Conservation (phyloP, 2,888 invertebrate genomes). For the Cephalotes varians region DNA sequence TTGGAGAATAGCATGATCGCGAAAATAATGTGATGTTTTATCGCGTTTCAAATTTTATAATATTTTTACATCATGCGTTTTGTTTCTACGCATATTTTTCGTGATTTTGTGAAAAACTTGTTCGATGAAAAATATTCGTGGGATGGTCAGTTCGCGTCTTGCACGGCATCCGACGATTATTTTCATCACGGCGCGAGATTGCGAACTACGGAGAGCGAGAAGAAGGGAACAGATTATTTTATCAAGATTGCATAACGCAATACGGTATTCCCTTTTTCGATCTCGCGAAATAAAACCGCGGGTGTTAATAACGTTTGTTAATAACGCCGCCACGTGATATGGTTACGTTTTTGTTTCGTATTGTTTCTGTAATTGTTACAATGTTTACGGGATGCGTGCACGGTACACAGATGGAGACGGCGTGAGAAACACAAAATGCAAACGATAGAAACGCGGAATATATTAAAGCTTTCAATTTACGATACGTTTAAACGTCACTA, state of each 20-base stretch:
- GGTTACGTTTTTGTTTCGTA: slow-evolving; percentile 84
- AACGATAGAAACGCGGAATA: slow-evolving; percentile 35
- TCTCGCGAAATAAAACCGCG: slow-evolving; percentile 30
- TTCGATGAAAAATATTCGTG: not conserved
- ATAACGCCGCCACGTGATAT: slow-evolving; percentile 77
- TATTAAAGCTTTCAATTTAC: slow-evolving; percentile 35
- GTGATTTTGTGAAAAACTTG: slow-evolving; percentile 10
- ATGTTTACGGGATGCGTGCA: slow-evolving; percentile 58
- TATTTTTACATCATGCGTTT: slow-evolving; percentile 23
- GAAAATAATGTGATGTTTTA: slow-evolving; percentile 18
- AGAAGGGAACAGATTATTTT: slow-evolving; percentile 26
- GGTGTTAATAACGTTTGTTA: slow-evolving; percentile 72
- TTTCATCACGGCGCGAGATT: slow-evolving; percentile 42
- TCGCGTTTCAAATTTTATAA: slow-evolving; percentile 50
- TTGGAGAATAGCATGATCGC: not conserved
- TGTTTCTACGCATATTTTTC: slow-evolving; percentile 16
- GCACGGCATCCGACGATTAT: slow-evolving; percentile 46
- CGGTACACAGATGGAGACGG: slow-evolving; percentile 33
- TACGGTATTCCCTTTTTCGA: slow-evolving; percentile 29
- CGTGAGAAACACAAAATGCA: slow-evolving; percentile 32
- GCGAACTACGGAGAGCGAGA: slow-evolving; percentile 28
- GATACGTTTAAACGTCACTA: slow-evolving; percentile 26
- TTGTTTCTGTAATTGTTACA: slow-evolving; percentile 83
- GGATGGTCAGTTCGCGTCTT: not conserved
- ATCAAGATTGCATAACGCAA: slow-evolving; percentile 29